Evolutionary conservation across 2,113 vertebrate genomes (phyloP).

Genomic region (Prietella phreatophila): DNA sequence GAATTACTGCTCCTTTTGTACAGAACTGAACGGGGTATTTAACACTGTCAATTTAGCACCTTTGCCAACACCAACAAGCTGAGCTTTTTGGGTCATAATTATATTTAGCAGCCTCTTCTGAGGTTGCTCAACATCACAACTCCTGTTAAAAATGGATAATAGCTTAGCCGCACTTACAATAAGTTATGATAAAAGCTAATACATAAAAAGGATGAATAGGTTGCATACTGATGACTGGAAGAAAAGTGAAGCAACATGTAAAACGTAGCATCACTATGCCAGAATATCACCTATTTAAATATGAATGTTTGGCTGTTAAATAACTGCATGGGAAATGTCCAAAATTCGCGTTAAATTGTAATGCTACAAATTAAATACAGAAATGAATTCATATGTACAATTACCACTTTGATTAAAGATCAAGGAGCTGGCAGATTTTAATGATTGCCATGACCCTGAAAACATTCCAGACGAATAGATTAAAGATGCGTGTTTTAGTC

Average conservation of each 20-base stretch:
- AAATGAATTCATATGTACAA: not conserved
- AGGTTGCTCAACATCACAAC: not conserved
- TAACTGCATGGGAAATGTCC: not conserved
- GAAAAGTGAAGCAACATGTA: not conserved
- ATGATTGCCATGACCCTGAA: not conserved
- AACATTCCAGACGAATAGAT: not conserved
- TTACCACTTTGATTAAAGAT: not conserved
- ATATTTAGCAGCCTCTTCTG: not conserved
- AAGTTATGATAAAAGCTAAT: not conserved
- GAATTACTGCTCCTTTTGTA: not conserved
- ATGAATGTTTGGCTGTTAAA: not conserved
- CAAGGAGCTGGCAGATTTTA: not conserved
- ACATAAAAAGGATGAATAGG: not conserved
- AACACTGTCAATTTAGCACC: not conserved
- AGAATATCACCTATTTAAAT: not conserved
- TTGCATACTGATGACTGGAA: too few species aligned
- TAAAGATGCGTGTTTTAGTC: not conserved
- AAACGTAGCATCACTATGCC: not conserved
- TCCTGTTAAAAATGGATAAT: not conserved
- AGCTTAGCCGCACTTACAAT: not conserved
- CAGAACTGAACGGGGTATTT: not conserved
- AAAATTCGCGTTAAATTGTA: not conserved
- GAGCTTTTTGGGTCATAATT: not conserved
- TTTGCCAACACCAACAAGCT: not conserved
- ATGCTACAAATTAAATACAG: not conserved